Conservation (phyloP, 2,888 invertebrate species). For the Punctoribates punctum region DNA sequence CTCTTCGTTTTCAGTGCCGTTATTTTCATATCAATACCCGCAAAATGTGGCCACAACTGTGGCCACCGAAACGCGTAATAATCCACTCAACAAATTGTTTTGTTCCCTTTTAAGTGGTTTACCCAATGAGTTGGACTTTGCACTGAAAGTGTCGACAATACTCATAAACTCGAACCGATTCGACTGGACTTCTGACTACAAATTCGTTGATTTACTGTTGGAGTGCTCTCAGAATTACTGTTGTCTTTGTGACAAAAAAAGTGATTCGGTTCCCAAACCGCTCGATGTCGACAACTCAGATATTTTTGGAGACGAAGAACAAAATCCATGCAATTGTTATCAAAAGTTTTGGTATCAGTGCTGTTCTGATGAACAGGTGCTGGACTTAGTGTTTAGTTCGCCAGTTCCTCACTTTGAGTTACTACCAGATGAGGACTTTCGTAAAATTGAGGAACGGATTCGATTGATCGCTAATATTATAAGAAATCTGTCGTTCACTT, state of each 20-base stretch:
- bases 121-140: slow-evolving; percentile 97
- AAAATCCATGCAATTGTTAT: slow-evolving; percentile 41
- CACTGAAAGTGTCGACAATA: slow-evolving; percentile 91
- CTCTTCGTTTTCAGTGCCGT: slow-evolving; percentile 62
- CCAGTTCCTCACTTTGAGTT: slow-evolving; percentile 12
- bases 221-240: slow-evolving; percentile 41
- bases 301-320: neutral
- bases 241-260: slow-evolving; percentile 43
- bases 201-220: slow-evolving; percentile 42
- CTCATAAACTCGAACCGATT: slow-evolving; percentile 65
- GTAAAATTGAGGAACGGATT: slow-evolving; percentile 38
- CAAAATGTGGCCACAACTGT: neutral
- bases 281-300: slow-evolving; percentile 2
- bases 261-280: neutral
- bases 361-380: slow-evolving; percentile 33
- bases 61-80: neutral
- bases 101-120: slow-evolving; percentile 85
- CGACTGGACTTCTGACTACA: slow-evolving; percentile 40
- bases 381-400: slow-evolving; percentile 34
- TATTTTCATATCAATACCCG: slow-evolving; percentile 72
- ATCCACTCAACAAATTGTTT: slow-evolving; percentile 64
- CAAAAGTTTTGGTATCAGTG: slow-evolving; percentile 39
- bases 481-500: slow-evolving; percentile 41
- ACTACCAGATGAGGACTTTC: slow-evolving; percentile 14
- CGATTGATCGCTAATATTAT: slow-evolving; percentile 41